Base-by-base conservation (phyloP, 2,113 vertebrate species). In the Centropus unirufus region DNA sequence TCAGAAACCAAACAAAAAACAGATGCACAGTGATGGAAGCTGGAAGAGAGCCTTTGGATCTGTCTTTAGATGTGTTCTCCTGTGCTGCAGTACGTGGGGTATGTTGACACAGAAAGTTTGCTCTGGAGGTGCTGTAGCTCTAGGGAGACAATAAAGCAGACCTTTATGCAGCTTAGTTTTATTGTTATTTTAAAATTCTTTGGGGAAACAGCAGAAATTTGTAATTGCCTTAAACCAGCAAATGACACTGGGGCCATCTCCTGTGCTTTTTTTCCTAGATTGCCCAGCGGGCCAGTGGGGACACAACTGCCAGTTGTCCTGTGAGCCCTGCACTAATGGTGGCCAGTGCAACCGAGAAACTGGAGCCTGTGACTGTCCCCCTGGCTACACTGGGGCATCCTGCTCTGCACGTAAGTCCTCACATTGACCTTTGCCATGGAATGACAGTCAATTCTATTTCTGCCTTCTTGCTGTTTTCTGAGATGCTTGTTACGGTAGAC, bases 251-350 rank as follows among this genome's bases (percentile, higher is more conserved):
- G 32, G 52, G 15, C 19, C 52, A 72, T 59, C 46, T 75, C 47
- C 11, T 54, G 21, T 81, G 72, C 22, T 96, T 92, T 72, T 73
- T 87, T 77, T 57, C 63, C 15, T 83, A 98, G 98, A 97, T 83
- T 98, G 98, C 64, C 94, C 97, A 12, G 78, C 96, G 7, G 97
- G 97, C 63, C 87, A 81, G 70, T 98, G 98, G 98, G 98, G 98
- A 75, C 70, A 96, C 63, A 89, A 95, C 92, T 98, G 98, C 82
- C 96, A 89, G 61, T 97, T 91, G 24, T 69, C 73, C 27, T 98
- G 97, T 30, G 76, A 94, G 61, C 57, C 73, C 52, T 98, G 98
- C 16, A 83, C 97, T 77, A 98, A 98, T 1, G 90, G 96, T 83
- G 97, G 97, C 44, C 96, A 83, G 51, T 98, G 97, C 84, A 97